A percentile compares a stretch with the other conserved stretches of the same genome.
Evolutionary conservation across 2,113 vertebrate species (phyloP).

Genomic region (Carassius auratus): DNA sequence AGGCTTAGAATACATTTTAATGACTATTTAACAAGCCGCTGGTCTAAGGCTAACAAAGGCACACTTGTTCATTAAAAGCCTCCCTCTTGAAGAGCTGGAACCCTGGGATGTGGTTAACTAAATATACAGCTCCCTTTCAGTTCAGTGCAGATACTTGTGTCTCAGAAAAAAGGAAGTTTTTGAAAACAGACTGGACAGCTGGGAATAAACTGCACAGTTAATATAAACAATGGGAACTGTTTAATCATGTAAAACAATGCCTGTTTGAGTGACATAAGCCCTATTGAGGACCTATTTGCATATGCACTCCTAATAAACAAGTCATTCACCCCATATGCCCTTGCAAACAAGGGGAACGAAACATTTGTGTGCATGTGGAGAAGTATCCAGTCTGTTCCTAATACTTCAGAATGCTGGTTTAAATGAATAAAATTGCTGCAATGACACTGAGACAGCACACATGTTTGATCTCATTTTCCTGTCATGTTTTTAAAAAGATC

Average conservation of each 20-base stretch:
- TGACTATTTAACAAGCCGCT: slow-evolving; percentile 66
- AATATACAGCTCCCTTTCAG: slow-evolving; percentile 48
- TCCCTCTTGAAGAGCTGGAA: slow-evolving; percentile 48
- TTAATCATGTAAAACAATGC: slow-evolving; percentile 1
- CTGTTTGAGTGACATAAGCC: slow-evolving; percentile 58
- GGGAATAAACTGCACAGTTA: slow-evolving; percentile 57
- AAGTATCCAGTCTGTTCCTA: neutral
- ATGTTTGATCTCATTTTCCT: neutral
- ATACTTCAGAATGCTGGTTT: slow-evolving; percentile 9
- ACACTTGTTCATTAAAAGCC: slow-evolving; percentile 54
- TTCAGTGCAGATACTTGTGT: slow-evolving; percentile 49
- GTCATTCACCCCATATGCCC: slow-evolving; percentile 10
- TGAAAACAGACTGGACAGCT: slow-evolving; percentile 49
- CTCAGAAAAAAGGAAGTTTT: slow-evolving; percentile 54
- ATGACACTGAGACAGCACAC: neutral
- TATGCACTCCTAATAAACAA: slow-evolving; percentile 44
- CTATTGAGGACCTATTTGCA: slow-evolving; percentile 45
- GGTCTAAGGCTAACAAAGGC: slow-evolving; percentile 48
- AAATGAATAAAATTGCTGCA: neutral
- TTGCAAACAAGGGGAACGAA: neutral
- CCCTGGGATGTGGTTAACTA: slow-evolving; percentile 61
- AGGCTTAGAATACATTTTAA: slow-evolving; percentile 72
- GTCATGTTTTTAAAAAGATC: neutral
- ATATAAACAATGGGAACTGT: slow-evolving; percentile 49
- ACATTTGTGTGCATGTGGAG: neutral